phyloP scores from a whole-genome alignment of 2,113 vertebrate species.

The Baryphthengus martii region DNA sequence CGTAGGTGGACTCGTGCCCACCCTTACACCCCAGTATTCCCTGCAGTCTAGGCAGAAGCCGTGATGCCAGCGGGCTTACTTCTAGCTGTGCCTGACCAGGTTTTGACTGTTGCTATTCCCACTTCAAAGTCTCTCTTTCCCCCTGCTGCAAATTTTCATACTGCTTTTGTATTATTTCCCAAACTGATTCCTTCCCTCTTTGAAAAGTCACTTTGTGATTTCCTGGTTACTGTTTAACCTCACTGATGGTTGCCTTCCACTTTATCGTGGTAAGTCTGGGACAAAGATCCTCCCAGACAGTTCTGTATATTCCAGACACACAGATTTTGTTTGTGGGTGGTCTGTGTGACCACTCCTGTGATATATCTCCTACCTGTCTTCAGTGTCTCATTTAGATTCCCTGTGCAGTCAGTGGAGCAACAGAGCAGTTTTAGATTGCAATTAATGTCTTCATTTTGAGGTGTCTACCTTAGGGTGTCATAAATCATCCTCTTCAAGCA shows the following conservation, averaged over 20 bases:
- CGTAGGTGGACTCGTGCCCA: fast-evolving
- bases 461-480: background rate
- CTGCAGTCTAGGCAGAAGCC: background rate
- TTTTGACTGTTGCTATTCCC: background rate
- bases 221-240: background rate
- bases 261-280: background rate
- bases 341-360: background rate
- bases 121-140: background rate
- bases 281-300: background rate
- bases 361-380: background rate
- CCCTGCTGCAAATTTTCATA: background rate
- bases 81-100: background rate
- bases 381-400: background rate
- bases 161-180: background rate
- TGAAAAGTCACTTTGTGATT: background rate
- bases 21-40: background rate
- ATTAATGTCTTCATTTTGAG: background rate
- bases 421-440: background rate
- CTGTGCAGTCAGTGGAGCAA: background rate
- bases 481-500: background rate
- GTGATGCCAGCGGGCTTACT: background rate
- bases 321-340: background rate
- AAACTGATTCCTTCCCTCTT: background rate
- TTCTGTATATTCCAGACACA: background rate
- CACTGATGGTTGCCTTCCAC: fast-evolving